Base-by-base conservation (phyloP, 1,140 invertebrate species). In the Bathynomus jamesi region DNA sequence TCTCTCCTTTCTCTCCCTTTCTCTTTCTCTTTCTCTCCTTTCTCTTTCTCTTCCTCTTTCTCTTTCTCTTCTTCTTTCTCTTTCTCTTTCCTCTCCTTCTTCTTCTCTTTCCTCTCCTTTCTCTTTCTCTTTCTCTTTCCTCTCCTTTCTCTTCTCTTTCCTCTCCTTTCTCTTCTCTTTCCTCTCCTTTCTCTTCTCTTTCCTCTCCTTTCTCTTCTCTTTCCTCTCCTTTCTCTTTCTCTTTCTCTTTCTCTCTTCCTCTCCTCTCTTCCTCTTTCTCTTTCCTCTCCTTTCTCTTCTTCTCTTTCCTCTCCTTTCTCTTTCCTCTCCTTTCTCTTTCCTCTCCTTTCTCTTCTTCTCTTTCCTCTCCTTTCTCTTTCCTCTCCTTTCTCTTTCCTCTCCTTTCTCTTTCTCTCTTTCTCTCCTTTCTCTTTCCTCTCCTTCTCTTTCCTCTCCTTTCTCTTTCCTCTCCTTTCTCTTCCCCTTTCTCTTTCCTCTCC, bases 11-110 rank as follows among this genome's bases (percentile, higher is more conserved):
- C n/a, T 67, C 5, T 31, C n/a, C 30, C 25, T 17, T 32, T 32
- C 31, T 67, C 24, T 25, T 32, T 46, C 17, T 67, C 65, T 21
- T 24, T 40, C 24, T 25, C 31, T 30, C 32, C 30, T 46, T 32
- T 46, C 65, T 67, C 32, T 53, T 32, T 8, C 65, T 46, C 65
- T 46, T 24, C 40, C 21, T 25, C n/a, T 67, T 32, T 46, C 17
- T 10, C 24, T 25, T 64, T 27, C 28, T 27, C 10, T 21, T 46
- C 65, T 24, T 27, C 27, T 30, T 17, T 25, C 31, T 40, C 13
- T 40, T 25, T 46, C 27, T 40, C 31, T 27, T 64, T 28, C 0
- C 7, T 4, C 25, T 64, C 62, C 28, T 27, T 64, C 62, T 27
- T 8, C 3, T 27, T 27, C 25, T 27, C 25, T 27, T 27, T 27